Evolutionary conservation across 2,113 vertebrate genomes (phyloP).

Genomic region (Perca schrenkii): DNA sequence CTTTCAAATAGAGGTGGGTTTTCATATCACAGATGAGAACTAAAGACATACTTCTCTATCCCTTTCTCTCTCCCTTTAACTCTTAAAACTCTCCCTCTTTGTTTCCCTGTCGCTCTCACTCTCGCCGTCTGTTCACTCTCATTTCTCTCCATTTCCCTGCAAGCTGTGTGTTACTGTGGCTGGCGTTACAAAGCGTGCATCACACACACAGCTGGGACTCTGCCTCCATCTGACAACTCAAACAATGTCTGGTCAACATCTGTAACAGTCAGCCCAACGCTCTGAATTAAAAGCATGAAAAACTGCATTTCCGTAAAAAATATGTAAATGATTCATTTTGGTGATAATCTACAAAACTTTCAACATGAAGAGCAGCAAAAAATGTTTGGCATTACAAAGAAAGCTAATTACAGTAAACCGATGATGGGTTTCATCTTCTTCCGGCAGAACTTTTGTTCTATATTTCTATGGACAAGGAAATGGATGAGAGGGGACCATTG

Average conservation of each 20-base stretch:
- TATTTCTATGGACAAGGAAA: background rate
- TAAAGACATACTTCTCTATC: background rate
- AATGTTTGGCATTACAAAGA: constrained; percentile 23
- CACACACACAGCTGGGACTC: background rate
- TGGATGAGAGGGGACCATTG: constrained; percentile 17
- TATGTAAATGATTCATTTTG: constrained; percentile 39
- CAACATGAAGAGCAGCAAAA: constrained; percentile 15
- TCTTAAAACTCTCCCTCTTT: constrained; percentile 14
- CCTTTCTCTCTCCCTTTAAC: constrained; percentile 13
- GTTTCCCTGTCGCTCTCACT: constrained; percentile 15
- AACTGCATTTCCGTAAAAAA: constrained; percentile 6
- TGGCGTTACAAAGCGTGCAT: constrained; percentile 2
- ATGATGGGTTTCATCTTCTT: constrained; percentile 33
- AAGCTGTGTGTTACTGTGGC: constrained; percentile 7
- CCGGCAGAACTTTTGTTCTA: background rate
- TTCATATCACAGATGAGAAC: constrained; percentile 29
- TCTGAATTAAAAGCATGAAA: constrained; percentile 26
- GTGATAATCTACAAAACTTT: constrained; percentile 34
- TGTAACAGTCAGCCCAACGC: background rate
- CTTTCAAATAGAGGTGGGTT: constrained; percentile 42
- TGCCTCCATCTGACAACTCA: constrained; percentile 28
- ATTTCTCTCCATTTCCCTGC: constrained; percentile 38
- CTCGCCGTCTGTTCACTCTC: constrained; percentile 12
- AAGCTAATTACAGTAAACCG: constrained; percentile 39
- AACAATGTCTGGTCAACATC: constrained; percentile 22